Evolutionary conservation across 1,140 invertebrate species (phyloP).

Genomic region (Trinorchestia longiramus): DNA sequence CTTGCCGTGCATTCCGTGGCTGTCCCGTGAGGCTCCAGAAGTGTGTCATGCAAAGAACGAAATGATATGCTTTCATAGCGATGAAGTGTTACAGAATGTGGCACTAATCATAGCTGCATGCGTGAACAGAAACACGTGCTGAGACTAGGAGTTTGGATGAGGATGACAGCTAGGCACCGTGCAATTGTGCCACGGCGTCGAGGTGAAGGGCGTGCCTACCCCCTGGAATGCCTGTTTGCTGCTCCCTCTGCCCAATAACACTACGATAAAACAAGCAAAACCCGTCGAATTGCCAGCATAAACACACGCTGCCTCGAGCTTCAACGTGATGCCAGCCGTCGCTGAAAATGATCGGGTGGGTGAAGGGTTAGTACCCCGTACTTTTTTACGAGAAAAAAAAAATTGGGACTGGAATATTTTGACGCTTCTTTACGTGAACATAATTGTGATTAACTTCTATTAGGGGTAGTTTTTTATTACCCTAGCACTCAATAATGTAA

Average conservation of each 20-base stretch:
- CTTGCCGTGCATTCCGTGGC: not conserved
- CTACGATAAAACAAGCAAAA: slow-evolving; percentile 53
- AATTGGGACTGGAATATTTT: not conserved
- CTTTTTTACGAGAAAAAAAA: not conserved
- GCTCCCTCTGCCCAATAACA: slow-evolving; percentile 38
- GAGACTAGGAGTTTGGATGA: not conserved
- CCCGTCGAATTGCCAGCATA: slow-evolving; percentile 37
- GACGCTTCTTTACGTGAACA: not conserved
- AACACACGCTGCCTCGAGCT: slow-evolving; percentile 34
- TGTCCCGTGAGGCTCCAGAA: not conserved
- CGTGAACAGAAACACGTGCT: not conserved
- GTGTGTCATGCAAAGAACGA: not conserved
- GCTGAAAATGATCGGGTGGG: not conserved
- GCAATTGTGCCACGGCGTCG: slow-evolving; percentile 24
- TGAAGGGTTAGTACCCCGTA: not conserved
- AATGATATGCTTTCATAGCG: not conserved
- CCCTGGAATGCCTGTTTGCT: slow-evolving; percentile 37
- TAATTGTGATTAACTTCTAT: not conserved
- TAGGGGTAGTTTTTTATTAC: not conserved
- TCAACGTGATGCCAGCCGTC: not conserved
- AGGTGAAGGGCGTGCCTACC: slow-evolving; percentile 26
- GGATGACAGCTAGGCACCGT: not conserved
- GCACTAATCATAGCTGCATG: not conserved
- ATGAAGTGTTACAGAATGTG: not conserved
- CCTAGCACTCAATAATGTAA: not conserved